Base-by-base conservation (phyloP, 1,140 invertebrate species). In the Centruroides vittatus region DNA sequence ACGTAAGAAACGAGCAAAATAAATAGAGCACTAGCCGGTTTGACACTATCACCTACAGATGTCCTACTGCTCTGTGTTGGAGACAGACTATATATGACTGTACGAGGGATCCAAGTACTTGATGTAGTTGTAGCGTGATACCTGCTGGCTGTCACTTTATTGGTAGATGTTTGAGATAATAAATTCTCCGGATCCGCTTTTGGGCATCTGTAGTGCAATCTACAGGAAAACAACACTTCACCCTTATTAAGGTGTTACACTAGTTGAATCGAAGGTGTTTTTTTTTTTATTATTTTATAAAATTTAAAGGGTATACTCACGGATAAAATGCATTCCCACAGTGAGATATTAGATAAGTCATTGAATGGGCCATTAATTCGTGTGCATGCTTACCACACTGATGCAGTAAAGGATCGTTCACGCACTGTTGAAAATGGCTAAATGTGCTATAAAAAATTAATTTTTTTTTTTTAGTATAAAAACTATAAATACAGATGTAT, bases 371-470 rank as follows among this genome's bases (percentile, higher is more conserved):
- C 63, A 69, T 59, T 6, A 69, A 35, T 12, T 61, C 60, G 9
- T 65, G 61, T 3, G 67, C 65, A 34, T 61, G 65, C 34, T 55
- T 51, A 3, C 68, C 68, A 55, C 68, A 69, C 35, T 67, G 60
- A 46, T 62, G 47, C 11, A 68, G 36, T 53, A 69, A 49, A 6
- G 68, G 68, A 5, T 64, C 65, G 48, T 60, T 67, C 10, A 68
- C 68, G 35, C 68, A 69, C 8, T 59, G 59, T 50, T 68, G 67
- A 60, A 69, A 69, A 13, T 69, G 63, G 7, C 62, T 61, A 55
- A 68, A 69, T 34, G 62, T 58, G 48, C 67, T 69, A 58, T 5
- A 34, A 58, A 47, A n/a, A 5, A 8, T 41, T 41, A 41, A 41
- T 6, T 41, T 41, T 41, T 41, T 6, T 41, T 41, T 41, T 41